These are phyloP conservation scores for Plectrocnemia conspersa DNA, from an alignment of 1,140 invertebrate species.

Conservation along the genomic window DNA sequence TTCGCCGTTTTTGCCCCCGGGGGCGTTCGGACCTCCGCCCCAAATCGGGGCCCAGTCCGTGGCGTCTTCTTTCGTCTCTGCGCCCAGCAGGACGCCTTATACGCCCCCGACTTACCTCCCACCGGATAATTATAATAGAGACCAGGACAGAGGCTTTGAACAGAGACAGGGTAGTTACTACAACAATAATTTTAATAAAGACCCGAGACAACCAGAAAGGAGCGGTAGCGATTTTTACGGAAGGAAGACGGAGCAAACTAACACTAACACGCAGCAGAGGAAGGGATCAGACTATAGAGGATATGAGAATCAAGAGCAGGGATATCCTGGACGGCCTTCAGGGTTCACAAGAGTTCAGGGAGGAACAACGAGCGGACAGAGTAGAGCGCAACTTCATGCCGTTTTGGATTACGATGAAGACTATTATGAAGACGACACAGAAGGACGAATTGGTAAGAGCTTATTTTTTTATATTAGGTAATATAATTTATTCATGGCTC, in stretches of 20 bases:
- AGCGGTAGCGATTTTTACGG: background rate
- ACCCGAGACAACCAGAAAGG: conserved; percentile 1
- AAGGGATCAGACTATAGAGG: conserved; percentile 8
- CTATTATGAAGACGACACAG: conserved; percentile 52
- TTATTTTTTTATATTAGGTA: too few relatives aligned
- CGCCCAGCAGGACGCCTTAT: conserved; percentile 17
- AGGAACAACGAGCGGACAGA: conserved; percentile 41
- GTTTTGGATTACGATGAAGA: conserved; percentile 64
- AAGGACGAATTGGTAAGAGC: conserved; percentile 27
- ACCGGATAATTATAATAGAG: conserved; percentile 14
- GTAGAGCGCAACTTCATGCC: conserved; percentile 64
- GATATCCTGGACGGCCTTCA: conserved; percentile 51
- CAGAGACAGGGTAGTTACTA: conserved; percentile 5
- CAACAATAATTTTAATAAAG: background rate
- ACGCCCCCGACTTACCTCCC: conserved; percentile 29
- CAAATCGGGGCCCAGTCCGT: conserved; percentile 6
- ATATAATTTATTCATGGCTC: background rate
- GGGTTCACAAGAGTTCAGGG: conserved; percentile 48
- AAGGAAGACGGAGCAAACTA: background rate
- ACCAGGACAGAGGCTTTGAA: background rate
- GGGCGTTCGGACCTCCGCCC: conserved; percentile 14
- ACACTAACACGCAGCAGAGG: background rate
- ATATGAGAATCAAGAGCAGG: background rate
- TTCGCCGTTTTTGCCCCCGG: conserved; percentile 22
- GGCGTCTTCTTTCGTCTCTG: background rate